Evolutionary conservation across 1,140 invertebrate genomes (phyloP).

Genomic region (Rhynchophorus ferrugineus): DNA sequence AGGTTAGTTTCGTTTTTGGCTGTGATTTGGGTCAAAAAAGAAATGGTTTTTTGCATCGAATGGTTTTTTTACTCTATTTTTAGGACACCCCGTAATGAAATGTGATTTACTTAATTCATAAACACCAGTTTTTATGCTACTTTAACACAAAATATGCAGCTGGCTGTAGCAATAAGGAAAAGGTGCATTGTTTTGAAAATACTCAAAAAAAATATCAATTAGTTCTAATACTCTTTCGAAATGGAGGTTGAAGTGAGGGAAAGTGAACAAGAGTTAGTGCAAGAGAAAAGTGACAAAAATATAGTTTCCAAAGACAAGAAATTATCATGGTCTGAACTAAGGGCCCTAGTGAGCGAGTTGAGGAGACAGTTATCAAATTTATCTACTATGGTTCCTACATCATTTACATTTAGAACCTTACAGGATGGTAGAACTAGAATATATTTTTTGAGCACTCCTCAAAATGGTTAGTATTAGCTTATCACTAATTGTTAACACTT

Average conservation of each 20-base stretch:
- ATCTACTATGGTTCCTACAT: conserved; percentile 68
- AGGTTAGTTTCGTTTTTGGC: conserved; percentile 13
- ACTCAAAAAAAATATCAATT: conserved; percentile 3
- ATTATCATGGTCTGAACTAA: conserved; percentile 70
- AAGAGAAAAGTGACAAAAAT: neutral
- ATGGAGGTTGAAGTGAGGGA: conserved; percentile 3
- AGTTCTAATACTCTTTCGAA: neutral
- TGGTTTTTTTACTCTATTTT: conserved; percentile 7
- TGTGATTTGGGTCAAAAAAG: conserved; percentile 14
- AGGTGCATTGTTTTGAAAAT: conserved; percentile 2
- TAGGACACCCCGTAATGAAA: conserved; percentile 4
- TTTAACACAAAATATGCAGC: conserved; percentile 4
- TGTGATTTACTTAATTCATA: conserved; percentile 13
- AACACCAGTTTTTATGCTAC: neutral
- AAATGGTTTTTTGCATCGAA: conserved; percentile 11
- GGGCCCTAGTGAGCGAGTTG: conserved; percentile 72
- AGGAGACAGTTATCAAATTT: conserved; percentile 67
- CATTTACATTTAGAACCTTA: conserved; percentile 69
- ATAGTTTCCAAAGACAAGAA: conserved; percentile 20
- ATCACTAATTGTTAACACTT: neutral
- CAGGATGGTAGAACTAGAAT: conserved; percentile 71
- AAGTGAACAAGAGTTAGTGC: neutral
- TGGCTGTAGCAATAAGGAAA: neutral
- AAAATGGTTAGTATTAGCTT: conserved; percentile 53
- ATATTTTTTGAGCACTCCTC: conserved; percentile 81